These are phyloP conservation scores for Pygocentrus nattereri DNA, from an alignment of 2,797 vertebrate genomes.

Conservation along the genomic window DNA sequence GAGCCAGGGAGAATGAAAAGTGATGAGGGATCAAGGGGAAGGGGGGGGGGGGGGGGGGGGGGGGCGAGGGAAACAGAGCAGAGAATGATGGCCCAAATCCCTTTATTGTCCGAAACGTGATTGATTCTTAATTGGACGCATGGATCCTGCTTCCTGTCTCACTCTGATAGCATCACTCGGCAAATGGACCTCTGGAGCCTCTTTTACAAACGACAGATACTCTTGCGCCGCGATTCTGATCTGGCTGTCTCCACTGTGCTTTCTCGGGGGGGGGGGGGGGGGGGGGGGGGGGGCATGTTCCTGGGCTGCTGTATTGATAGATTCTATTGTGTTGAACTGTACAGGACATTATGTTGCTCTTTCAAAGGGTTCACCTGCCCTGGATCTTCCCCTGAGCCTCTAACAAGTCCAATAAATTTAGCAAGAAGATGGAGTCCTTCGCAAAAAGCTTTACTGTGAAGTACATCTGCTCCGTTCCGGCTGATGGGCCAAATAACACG, in stretches of 20 bases:
- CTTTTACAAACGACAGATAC: conserved; percentile 41
- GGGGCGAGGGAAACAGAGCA: background rate
- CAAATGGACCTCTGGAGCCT: conserved; percentile 32
- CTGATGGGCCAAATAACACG: conserved; percentile 36
- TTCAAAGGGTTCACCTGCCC: background rate
- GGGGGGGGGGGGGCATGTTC: background rate
- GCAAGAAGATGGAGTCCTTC: conserved; percentile 26
- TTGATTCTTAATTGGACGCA: conserved; percentile 46
- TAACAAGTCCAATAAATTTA: conserved; percentile 38
- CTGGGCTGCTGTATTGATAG: conserved; percentile 16
- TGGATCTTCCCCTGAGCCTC: conserved; percentile 23
- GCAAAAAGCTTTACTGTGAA: conserved; percentile 13
- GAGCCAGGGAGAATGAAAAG: conserved; percentile 64
- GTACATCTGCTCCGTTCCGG: conserved; percentile 34
- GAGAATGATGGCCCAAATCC: conserved; percentile 51
- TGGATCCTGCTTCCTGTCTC: conserved; percentile 38
- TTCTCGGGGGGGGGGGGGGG: background rate
- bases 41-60: background rate
- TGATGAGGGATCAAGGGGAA: conserved; percentile 46
- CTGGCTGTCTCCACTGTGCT: conserved; percentile 17
- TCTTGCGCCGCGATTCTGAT: conserved; percentile 19
- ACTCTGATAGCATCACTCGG: conserved; percentile 38
- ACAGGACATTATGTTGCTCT: conserved; percentile 4
- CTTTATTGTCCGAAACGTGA: conserved; percentile 55
- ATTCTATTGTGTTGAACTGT: conserved; percentile 13